Evolutionary conservation across 2,888 invertebrate genomes (phyloP).

Genomic region (Ganaspis brasiliensis): DNA sequence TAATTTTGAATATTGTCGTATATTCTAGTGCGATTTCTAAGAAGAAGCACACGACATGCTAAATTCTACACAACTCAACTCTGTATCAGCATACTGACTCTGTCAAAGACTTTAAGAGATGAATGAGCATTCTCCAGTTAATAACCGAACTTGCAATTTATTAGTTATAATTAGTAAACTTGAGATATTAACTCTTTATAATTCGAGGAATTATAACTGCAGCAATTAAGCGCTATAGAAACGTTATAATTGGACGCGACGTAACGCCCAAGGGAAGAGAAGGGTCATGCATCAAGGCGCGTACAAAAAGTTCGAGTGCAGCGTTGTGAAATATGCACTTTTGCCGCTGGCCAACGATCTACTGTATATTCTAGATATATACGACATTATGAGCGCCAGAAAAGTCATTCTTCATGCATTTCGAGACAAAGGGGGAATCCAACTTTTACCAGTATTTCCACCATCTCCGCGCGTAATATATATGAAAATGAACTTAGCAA

Average conservation of each 20-base stretch:
- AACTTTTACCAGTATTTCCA: neutral
- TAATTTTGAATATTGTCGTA: neutral
- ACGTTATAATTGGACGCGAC: conserved; percentile 3
- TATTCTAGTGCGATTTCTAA: too few relatives aligned
- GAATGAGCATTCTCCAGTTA: neutral
- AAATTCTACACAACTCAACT: too few relatives aligned
- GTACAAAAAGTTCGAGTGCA: neutral
- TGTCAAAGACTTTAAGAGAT: neutral
- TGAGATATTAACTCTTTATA: conserved; percentile 38
- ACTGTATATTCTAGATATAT: conserved; percentile 14
- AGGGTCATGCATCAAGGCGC: conserved; percentile 6
- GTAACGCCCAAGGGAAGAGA: neutral
- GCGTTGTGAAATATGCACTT: conserved; percentile 24
- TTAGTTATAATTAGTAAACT: conserved; percentile 64
- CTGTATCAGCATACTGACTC: too few relatives aligned
- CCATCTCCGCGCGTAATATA: neutral
- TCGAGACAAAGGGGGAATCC: conserved; percentile 15
- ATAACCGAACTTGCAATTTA: conserved; percentile 50
- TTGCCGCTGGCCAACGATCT: conserved; percentile 17
- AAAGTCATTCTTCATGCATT: conserved; percentile 4
- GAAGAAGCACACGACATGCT: too few relatives aligned
- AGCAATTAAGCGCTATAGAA: conserved; percentile 20
- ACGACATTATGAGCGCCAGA: neutral
- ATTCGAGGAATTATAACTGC: conserved; percentile 30
- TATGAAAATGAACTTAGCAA: neutral